Evolutionary conservation across 2,888 invertebrate species (phyloP).

Genomic region (Stomorhina lunata): DNA sequence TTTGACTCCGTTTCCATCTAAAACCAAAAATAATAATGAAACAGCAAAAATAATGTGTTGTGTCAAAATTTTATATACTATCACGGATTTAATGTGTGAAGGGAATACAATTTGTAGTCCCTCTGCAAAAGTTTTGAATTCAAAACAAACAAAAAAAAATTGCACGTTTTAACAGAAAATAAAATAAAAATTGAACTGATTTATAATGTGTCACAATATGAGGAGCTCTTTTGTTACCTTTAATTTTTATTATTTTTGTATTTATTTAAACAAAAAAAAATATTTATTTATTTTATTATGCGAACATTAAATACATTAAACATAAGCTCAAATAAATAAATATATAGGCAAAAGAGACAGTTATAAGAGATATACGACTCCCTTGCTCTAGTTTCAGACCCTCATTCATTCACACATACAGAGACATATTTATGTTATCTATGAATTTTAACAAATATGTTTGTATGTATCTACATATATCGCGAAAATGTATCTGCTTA

Average conservation of each 20-base stretch:
- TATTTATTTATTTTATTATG: constrained; percentile 33
- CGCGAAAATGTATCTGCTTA: no score
- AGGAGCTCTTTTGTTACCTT: constrained; percentile 49
- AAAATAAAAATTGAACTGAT: constrained; percentile 54
- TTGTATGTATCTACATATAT: no score
- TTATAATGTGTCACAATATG: constrained; percentile 63
- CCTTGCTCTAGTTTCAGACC: no score
- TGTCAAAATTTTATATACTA: constrained; percentile 66
- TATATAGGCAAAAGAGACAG: background rate
- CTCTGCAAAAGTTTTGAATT: background rate
- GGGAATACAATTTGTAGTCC: constrained; percentile 28
- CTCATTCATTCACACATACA: no score
- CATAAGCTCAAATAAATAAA: constrained; percentile 12
- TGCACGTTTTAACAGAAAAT: constrained; percentile 48
- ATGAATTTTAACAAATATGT: no score
- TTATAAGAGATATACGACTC: background rate
- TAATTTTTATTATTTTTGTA: constrained; percentile 14
- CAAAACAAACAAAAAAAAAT: constrained; percentile 29
- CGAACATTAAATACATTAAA: constrained; percentile 34
- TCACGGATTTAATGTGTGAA: constrained; percentile 59
- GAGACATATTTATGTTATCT: no score
- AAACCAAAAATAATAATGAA: background rate
- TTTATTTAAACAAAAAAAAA: no score
- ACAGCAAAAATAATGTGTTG: constrained; percentile 32
- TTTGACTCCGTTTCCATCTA: constrained; percentile 11